A percentile compares a stretch with the other conserved stretches of the same genome.
Evolutionary conservation across 2,113 vertebrate species (phyloP).

Genomic region (Campylomormyrus tamandua): DNA sequence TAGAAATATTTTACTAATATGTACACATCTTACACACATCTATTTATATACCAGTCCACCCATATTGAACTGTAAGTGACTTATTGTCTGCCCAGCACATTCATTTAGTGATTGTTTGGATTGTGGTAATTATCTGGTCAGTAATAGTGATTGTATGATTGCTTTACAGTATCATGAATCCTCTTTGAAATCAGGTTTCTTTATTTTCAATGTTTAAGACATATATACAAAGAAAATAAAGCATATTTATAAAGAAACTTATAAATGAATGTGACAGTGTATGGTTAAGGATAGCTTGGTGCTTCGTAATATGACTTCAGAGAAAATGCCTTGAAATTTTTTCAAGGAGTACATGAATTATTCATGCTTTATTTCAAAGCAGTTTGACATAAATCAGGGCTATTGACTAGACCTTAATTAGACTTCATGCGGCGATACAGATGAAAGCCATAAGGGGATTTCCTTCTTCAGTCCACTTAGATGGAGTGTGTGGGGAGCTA

Average conservation of each 20-base stretch:
- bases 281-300: not conserved
- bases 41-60: not conserved
- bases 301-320: not conserved
- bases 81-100: not conserved
- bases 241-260: not conserved
- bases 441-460: not conserved
- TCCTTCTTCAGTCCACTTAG: not conserved
- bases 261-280: not conserved
- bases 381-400: not conserved
- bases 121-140: not conserved
- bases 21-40: not conserved
- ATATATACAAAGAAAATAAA: not conserved
- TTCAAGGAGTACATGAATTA: not conserved
- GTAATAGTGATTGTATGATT: not conserved
- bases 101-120: not conserved
- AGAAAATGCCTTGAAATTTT: not conserved
- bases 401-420: not conserved
- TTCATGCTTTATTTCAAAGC: constrained; percentile 8
- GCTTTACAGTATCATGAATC: not conserved
- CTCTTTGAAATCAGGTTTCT: not conserved
- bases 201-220: not conserved
- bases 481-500: not conserved
- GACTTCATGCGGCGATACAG: not conserved
- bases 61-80: not conserved
- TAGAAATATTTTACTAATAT: not conserved